These are phyloP conservation scores for Spea multiplicata DNA, from an alignment of 2,113 vertebrate genomes.

Conservation along the genomic window DNA sequence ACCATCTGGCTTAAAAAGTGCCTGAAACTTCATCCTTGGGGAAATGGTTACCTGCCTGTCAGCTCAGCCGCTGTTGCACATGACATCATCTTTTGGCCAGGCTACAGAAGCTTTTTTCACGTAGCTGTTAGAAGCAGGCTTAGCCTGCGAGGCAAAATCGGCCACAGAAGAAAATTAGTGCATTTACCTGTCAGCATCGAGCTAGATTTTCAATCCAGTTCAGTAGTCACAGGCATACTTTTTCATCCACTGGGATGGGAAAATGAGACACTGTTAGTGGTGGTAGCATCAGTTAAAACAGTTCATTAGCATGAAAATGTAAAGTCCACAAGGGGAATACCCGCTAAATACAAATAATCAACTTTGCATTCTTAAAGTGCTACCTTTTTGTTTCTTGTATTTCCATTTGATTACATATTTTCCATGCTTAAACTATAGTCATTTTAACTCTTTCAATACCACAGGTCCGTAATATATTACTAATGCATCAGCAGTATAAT, in stretches of 20 bases:
- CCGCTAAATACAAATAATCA: neutral
- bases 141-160: slow-evolving; percentile 81
- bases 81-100: slow-evolving; percentile 81
- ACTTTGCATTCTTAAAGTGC: no score
- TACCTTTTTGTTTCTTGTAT: no score
- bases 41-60: slow-evolving; percentile 75
- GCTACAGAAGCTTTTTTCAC: slow-evolving; percentile 74
- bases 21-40: slow-evolving; percentile 69
- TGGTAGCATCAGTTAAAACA: slow-evolving; percentile 92
- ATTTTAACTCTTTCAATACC: no score
- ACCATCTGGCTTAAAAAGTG: slow-evolving; percentile 71
- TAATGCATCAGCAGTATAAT: no score
- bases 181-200: slow-evolving; percentile 98
- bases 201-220: slow-evolving; percentile 92
- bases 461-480: no score
- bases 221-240: slow-evolving; percentile 82
- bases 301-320: slow-evolving; percentile 79
- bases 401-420: no score
- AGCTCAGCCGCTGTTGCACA: slow-evolving; percentile 72
- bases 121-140: slow-evolving; percentile 78
- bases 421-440: no score
- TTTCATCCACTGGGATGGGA: slow-evolving; percentile 87
- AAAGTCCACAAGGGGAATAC: slow-evolving; percentile 51
- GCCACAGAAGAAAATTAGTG: slow-evolving; percentile 95
- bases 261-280: slow-evolving; percentile 81